These are phyloP conservation scores for Pithys albifrons DNA, from an alignment of 2,113 vertebrate genomes.

Conservation along the genomic window DNA sequence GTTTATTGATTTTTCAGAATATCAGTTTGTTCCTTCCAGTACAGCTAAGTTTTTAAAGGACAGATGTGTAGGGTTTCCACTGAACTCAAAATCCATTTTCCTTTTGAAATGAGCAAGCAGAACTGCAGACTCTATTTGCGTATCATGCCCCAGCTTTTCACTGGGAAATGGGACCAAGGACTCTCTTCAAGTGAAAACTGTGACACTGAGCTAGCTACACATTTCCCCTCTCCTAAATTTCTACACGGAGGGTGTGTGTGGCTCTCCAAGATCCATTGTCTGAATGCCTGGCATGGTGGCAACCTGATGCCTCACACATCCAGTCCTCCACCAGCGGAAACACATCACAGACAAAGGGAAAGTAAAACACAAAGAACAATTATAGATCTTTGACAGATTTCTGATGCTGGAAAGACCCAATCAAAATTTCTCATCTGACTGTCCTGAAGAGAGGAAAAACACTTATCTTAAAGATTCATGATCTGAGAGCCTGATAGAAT, in stretches of 20 bases:
- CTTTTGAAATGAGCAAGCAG: not conserved
- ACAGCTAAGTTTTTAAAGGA: not conserved
- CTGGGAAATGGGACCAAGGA: not conserved
- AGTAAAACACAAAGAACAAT: not conserved
- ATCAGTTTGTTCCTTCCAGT: not conserved
- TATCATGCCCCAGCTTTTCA: rapidly evolving
- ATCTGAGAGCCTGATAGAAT: constrained; percentile 86
- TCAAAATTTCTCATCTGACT: constrained; percentile 69
- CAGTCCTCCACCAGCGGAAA: not conserved
- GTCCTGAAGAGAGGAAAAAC: constrained; percentile 66
- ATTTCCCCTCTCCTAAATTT: not conserved
- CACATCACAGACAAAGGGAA: rapidly evolving
- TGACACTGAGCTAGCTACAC: not conserved
- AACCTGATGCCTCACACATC: not conserved
- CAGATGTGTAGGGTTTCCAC: not conserved
- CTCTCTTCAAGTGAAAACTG: not conserved
- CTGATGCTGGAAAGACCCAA: constrained; percentile 12
- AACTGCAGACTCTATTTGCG: not conserved
- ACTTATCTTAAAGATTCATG: constrained; percentile 84
- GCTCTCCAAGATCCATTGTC: not conserved
- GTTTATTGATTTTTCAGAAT: not conserved
- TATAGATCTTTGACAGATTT: constrained; percentile 14
- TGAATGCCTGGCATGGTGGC: rapidly evolving
- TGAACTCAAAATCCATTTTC: not conserved
- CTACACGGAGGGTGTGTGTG: not conserved